Conservation (phyloP, 1,140 invertebrate species). For the Ceratitis capitata region DNA sequence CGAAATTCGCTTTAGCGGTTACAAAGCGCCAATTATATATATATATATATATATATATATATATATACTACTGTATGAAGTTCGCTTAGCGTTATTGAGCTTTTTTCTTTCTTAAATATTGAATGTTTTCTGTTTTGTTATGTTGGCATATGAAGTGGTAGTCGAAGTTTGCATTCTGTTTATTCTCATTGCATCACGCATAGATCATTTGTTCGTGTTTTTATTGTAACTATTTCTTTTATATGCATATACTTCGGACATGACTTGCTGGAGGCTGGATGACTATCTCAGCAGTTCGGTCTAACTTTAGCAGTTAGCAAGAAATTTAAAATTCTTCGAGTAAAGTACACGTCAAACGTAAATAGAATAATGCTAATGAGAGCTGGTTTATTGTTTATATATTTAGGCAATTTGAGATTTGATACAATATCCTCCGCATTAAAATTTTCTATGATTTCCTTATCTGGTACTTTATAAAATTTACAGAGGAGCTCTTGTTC, state of each 20-base stretch:
- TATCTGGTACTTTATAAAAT: constrained; percentile 19
- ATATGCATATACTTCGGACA: background rate
- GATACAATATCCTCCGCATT: too few species aligned
- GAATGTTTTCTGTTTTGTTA: too few species aligned
- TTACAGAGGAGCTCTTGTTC: too few species aligned
- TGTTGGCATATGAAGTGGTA: too few species aligned
- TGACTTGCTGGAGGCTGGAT: background rate
- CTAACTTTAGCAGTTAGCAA: background rate
- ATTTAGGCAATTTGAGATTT: constrained; percentile 22
- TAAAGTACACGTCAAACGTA: background rate
- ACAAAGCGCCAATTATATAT: too few species aligned
- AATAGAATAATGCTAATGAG: background rate
- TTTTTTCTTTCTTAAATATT: too few species aligned
- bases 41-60: too few species aligned
- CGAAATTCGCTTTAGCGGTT: too few species aligned
- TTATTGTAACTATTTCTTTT: background rate
- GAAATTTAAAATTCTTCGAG: too few species aligned
- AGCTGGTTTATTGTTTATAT: background rate
- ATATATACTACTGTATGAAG: background rate
- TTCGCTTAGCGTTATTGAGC: too few species aligned
- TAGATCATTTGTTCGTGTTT: background rate
- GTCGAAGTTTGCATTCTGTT: background rate
- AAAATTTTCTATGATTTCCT: constrained; percentile 21
- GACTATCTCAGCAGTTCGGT: background rate
- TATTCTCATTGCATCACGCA: background rate